These are phyloP conservation scores for Noctua pronuba DNA, from an alignment of 2,888 invertebrate species.

Conservation along the genomic window DNA sequence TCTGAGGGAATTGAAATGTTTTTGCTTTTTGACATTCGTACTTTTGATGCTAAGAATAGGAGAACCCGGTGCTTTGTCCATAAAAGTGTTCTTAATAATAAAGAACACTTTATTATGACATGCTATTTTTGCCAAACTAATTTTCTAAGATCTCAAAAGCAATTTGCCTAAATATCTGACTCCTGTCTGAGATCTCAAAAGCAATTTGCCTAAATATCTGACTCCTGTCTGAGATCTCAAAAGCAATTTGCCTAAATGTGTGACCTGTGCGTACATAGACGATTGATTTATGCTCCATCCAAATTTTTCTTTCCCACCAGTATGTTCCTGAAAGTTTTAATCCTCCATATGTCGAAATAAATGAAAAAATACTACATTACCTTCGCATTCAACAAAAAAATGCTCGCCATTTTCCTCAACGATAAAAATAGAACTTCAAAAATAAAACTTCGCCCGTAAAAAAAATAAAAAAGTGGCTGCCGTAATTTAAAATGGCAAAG, in stretches of 20 bases:
- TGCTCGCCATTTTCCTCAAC: slow-evolving; percentile 17
- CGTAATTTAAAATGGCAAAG: slow-evolving; percentile 63
- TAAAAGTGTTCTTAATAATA: neutral
- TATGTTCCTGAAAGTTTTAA: neutral
- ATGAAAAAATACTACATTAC: slow-evolving; percentile 3
- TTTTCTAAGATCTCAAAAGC: neutral
- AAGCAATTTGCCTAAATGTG: neutral
- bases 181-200: too few relatives aligned
- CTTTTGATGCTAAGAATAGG: neutral
- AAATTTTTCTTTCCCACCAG: neutral
- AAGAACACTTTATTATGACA: too few relatives aligned
- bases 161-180: neutral
- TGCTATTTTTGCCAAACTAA: neutral
- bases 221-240: too few relatives aligned
- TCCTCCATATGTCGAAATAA: slow-evolving; percentile 13
- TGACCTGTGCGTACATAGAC: neutral
- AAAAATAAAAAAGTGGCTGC: slow-evolving; percentile 48
- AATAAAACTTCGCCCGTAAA: slow-evolving; percentile 55
- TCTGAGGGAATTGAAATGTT: slow-evolving; percentile 6
- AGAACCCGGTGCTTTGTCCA: neutral
- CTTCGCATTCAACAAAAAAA: slow-evolving; percentile 26
- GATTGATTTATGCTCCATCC: neutral
- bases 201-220: neutral
- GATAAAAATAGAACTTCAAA: slow-evolving; percentile 55
- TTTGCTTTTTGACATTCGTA: neutral